Evolutionary conservation across 2,797 vertebrate genomes (phyloP).

Genomic region (Agapornis canus): DNA sequence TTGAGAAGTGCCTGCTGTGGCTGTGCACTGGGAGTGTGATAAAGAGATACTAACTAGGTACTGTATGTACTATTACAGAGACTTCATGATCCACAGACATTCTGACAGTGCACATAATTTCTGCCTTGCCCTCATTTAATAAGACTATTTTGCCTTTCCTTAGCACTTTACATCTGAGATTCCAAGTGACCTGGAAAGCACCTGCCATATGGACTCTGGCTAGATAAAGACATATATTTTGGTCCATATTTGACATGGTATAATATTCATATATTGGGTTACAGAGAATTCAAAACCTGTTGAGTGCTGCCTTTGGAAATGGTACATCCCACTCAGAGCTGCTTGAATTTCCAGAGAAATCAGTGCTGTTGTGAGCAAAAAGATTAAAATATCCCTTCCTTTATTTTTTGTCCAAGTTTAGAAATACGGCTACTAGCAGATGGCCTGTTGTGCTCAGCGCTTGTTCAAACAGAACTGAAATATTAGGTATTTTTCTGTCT

Average conservation of each 20-base stretch:
- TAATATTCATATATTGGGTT: neutral
- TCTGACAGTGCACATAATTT: neutral
- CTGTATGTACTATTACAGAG: neutral
- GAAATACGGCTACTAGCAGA: slow-evolving; percentile 32
- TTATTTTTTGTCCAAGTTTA: neutral
- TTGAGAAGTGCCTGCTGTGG: neutral
- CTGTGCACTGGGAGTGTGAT: neutral
- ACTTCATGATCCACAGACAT: neutral
- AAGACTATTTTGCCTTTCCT: neutral
- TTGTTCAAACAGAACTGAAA: neutral
- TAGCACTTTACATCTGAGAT: neutral
- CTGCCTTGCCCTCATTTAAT: neutral
- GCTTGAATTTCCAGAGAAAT: slow-evolving; percentile 12
- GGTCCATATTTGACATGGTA: neutral
- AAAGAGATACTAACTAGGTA: neutral
- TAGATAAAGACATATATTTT: neutral
- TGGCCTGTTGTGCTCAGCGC: neutral
- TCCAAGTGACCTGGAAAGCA: neutral
- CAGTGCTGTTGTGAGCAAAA: neutral
- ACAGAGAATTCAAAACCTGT: neutral
- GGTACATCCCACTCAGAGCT: neutral
- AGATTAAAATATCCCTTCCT: slow-evolving; percentile 30
- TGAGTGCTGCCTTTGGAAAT: slow-evolving; percentile 12
- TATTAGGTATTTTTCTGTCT: neutral
- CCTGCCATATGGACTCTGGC: neutral